A percentile compares a stretch with the other conserved stretches of the same genome.
Evolutionary conservation across 2,113 vertebrate genomes (phyloP).

Genomic region (Danio rerio): DNA sequence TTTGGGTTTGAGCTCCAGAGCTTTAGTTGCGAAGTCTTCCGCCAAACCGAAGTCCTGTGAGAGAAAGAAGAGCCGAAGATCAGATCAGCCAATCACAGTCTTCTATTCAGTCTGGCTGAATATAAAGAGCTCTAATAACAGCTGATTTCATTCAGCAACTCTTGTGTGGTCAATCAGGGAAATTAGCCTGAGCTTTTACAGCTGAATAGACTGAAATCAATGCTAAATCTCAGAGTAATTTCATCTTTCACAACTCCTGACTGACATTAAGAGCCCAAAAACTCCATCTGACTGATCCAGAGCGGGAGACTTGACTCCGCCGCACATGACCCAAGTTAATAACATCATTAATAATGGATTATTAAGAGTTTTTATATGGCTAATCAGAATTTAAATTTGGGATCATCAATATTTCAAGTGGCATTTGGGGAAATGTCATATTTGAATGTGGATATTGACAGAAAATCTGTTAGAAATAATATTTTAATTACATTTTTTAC

Average conservation of each 20-base stretch:
- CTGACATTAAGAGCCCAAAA: conserved; percentile 10
- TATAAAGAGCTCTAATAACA: conserved; percentile 16
- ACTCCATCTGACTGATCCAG: neutral
- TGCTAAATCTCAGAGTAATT: conserved; percentile 4
- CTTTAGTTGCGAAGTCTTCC: conserved; percentile 97
- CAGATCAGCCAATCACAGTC: neutral
- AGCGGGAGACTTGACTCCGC: neutral
- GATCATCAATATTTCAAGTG: no score
- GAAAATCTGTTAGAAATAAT: no score
- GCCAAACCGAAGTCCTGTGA: conserved; percentile 94
- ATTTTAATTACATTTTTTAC: no score
- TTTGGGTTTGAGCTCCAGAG: conserved; percentile 94
- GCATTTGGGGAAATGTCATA: no score
- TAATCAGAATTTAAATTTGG: no score
- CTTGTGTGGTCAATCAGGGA: conserved; percentile 36
- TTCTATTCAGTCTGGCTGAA: conserved; percentile 25
- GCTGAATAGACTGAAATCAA: conserved; percentile 5
- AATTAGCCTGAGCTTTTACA: conserved; percentile 17
- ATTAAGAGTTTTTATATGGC: no score
- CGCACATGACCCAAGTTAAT: no score
- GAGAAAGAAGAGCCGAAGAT: neutral
- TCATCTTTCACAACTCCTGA: conserved; percentile 14
- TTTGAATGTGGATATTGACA: no score
- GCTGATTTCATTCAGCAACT: conserved; percentile 38
- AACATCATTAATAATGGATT: no score